phyloP scores from a whole-genome alignment of 2,113 vertebrate genomes.

The Psittacus erithacus region DNA sequence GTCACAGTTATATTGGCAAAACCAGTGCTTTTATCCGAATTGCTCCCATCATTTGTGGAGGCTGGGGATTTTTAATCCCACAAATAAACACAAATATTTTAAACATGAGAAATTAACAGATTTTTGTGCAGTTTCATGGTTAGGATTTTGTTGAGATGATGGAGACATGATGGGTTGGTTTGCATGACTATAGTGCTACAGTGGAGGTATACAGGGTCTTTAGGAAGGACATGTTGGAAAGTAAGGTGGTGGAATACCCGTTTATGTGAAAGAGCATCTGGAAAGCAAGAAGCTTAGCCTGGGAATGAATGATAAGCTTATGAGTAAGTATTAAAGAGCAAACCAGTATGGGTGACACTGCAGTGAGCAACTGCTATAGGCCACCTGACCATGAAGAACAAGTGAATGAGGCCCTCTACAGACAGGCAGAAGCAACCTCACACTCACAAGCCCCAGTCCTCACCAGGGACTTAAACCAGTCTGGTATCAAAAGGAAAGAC shows the following conservation, averaged over 20 bases:
- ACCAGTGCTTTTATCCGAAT: background rate
- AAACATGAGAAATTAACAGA: background rate
- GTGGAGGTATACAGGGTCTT: background rate
- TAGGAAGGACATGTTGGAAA: background rate
- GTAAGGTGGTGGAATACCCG: background rate
- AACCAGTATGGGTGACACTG: background rate
- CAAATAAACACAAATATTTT: background rate
- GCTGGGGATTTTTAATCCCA: background rate
- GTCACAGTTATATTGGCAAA: background rate
- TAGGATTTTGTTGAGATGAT: background rate
- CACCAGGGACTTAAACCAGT: background rate
- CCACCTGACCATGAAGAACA: background rate
- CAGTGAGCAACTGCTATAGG: background rate
- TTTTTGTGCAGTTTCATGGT: background rate
- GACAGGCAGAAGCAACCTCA: background rate
- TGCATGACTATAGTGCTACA: background rate
- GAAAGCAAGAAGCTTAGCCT: background rate
- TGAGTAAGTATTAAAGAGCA: background rate
- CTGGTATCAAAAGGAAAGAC: background rate
- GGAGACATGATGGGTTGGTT: background rate
- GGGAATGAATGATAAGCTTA: background rate
- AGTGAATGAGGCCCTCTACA: background rate
- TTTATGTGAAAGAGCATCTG: background rate
- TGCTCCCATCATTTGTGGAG: background rate
- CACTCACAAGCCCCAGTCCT: background rate